These are phyloP conservation scores for Falco novaeseelandiae DNA, from an alignment of 2,797 vertebrate species.

Conservation along the genomic window DNA sequence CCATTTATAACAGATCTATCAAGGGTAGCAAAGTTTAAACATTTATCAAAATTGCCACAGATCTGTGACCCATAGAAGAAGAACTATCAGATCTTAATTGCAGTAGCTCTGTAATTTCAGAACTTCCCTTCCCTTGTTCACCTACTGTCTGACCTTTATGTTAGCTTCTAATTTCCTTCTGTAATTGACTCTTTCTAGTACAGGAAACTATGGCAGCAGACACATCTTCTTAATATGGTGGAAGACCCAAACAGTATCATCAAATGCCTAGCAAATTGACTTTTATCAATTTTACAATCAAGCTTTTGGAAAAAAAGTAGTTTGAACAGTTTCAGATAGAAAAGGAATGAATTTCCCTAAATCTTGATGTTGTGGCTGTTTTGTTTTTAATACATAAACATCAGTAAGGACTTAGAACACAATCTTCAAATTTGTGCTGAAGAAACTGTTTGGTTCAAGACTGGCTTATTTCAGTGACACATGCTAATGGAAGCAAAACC, in stretches of 20 bases:
- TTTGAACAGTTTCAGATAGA: neutral
- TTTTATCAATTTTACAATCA: neutral
- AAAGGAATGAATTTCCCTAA: neutral
- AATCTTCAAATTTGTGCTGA: neutral
- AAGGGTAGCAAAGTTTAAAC: neutral
- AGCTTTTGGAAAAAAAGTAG: neutral
- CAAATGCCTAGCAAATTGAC: neutral
- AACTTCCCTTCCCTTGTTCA: conserved; percentile 3
- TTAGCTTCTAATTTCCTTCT: conserved; percentile 43
- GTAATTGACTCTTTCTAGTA: conserved; percentile 15
- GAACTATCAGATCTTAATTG: conserved; percentile 33
- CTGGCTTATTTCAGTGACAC: neutral
- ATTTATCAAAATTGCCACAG: conserved; percentile 13
- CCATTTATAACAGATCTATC: neutral
- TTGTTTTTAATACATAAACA: neutral
- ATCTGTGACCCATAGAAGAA: neutral
- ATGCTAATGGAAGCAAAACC: neutral
- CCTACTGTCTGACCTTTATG: conserved; percentile 6
- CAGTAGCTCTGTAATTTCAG: conserved; percentile 19
- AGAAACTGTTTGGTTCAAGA: neutral
- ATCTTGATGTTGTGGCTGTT: neutral
- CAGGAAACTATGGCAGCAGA: neutral
- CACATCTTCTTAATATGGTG: neutral
- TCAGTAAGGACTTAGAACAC: neutral
- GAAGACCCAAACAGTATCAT: neutral